Evolutionary conservation across 2,113 vertebrate genomes (phyloP), one percentile per base, ranked within the genome.

Genomic region (Trematomus loennbergii): DNA sequence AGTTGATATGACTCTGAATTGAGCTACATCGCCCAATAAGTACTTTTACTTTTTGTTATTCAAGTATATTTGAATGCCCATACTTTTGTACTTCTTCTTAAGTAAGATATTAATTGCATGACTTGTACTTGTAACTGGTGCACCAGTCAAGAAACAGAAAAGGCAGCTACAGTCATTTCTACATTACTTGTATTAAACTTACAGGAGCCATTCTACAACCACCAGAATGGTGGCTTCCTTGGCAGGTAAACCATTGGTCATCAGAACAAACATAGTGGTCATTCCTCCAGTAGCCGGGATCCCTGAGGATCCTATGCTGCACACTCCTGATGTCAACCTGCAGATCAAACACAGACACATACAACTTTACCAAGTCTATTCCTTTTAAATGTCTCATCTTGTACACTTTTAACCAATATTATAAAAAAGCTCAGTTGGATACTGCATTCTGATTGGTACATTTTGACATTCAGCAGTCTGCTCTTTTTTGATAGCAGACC

Each of bases 191-290:
- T 48, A 20, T 54, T 0, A 17, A 8, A 83, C 68, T 55, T 50
- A 83, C 74, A 83, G 29, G 25, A 83, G 8, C 81, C 76, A 70
- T 15, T 84, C 75, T 9, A 49, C 2, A 4, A 58, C 43, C 9
- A 78, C 63, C 6, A 84, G 36, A 36, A 70, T 33, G 45, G 53
- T 18, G 9, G 75, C 71, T 0, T 60, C 36, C 4, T n/a, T 46
- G 2, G 29, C 46, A 1, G 76, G 76, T 0, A 79, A 10, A 40
- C 60, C 71, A 3, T 65, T 17, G 0, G 53, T 53, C 1, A 9
- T 33, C 63, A 68, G 12, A 43, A 79, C 25, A 25, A 84, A 55
- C 0, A 75, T n/a, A 13, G 76, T 75, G 48, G 60, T 75, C 60
- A 57, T 6, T 10, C 60, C 76, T 60, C 82, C n/a, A 12, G 60